Evolutionary conservation across 2,113 vertebrate species (phyloP).

Genomic region (Gymnarchus niloticus): DNA sequence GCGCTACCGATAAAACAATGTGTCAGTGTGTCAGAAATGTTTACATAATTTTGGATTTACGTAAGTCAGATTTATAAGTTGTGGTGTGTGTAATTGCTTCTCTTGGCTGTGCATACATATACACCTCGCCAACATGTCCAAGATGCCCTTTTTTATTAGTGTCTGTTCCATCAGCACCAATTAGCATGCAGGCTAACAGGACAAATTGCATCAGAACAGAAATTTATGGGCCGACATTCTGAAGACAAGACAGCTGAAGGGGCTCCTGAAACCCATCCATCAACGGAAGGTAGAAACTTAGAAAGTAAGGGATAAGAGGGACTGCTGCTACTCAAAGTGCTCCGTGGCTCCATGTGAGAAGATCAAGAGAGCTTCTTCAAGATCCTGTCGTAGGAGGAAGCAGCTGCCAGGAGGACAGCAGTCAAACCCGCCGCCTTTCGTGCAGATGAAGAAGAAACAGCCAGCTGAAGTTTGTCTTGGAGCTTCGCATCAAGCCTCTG

Average conservation of each 20-base stretch:
- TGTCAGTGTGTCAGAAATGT: too few species aligned
- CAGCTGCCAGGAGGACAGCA: slow-evolving; percentile 15
- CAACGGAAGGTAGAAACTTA: neutral
- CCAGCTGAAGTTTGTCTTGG: neutral
- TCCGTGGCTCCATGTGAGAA: slow-evolving; percentile 9
- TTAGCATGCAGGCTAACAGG: neutral
- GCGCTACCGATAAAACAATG: too few species aligned
- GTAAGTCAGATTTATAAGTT: too few species aligned
- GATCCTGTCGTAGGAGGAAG: neutral
- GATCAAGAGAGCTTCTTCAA: neutral
- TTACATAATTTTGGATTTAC: too few species aligned
- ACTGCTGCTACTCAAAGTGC: neutral
- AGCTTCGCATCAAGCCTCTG: neutral
- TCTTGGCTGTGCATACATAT: neutral
- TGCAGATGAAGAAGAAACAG: neutral
- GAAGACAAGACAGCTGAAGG: neutral
- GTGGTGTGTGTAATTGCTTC: too few species aligned
- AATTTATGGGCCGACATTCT: neutral
- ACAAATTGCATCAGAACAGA: neutral
- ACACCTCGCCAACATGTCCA: too few species aligned
- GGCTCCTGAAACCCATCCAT: neutral
- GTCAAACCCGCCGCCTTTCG: neutral
- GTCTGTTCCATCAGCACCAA: neutral
- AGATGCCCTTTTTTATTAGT: neutral
- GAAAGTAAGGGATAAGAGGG: neutral